Base-by-base conservation (phyloP, 2,888 invertebrate species). In the Deroplatys truncata region DNA sequence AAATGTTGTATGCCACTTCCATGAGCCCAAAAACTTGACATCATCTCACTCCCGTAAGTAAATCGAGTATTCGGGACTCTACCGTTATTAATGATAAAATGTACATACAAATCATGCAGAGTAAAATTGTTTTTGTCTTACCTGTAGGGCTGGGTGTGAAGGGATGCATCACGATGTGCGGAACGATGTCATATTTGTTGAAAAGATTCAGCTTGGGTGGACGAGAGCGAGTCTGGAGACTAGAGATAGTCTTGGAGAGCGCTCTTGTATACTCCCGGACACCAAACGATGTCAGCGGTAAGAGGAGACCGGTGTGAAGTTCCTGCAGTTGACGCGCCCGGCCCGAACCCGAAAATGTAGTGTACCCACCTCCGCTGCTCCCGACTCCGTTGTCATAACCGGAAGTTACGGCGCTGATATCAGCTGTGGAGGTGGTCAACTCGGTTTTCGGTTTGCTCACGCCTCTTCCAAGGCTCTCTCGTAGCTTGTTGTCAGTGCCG, bases 111-210 rank as follows among this genome's bases (percentile, higher is more conserved):
- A 5, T 3, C 35, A 35, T 35, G 35, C 35, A 8, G 35, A 35
- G 9, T 0, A 43, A 43, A 43, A 13, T 35, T 8, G 8, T 43
- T 43, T 43, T 13, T 7, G 13, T 43, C 95, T 95, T 93, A 97
- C 97, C 96, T 94, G 96, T 96, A 90, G 97, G 97, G 94, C 96
- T 96, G 89, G 97, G 97, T 91, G 96, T 96, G 92, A 97, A 94
- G 92, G 96, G 96, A 92, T 96, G 96, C 95, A 96, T 96, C 91
- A 95, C 95, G 92, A 96, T 95, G 92, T 95, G 95, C 91, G 96
- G 95, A 92, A 95, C 95, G 91, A 97, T 95, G 92, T 96, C 96
- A 94, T 96, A 95, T 92, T 95, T 95, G 92, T 96, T 95, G 93
- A 97, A 96, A 91, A 96, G 94, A 92, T 95, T 95, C 91, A 97